Percentiles rank a stretch among this genome's conserved stretches.
Conservation (phyloP, 2,888 invertebrate genomes). For the Apamea monoglypha region DNA sequence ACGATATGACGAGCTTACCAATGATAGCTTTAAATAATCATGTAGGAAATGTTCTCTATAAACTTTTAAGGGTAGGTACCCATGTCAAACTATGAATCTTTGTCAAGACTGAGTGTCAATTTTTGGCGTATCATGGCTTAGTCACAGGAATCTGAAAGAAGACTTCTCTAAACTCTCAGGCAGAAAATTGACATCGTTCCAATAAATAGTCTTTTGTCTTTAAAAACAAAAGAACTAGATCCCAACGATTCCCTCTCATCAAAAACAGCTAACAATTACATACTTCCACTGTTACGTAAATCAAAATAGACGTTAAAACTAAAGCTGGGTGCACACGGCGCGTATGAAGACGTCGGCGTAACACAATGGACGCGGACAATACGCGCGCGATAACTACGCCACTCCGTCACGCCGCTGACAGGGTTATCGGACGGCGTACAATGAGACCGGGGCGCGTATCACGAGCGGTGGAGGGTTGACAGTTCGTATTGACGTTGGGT, state of each 20-base stretch:
- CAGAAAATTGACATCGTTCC: not conserved
- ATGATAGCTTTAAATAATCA: not conserved
- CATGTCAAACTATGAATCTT: not conserved
- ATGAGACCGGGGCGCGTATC: constrained; percentile 72
- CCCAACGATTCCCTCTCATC: not conserved
- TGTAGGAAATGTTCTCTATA: not conserved
- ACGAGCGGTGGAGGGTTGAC: constrained; percentile 64
- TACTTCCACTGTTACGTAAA: constrained; percentile 36
- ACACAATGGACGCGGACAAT: constrained; percentile 84
- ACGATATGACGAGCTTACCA: not conserved
- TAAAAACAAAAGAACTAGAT: not conserved
- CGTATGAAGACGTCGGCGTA: constrained; percentile 85
- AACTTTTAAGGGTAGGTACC: too few relatives aligned
- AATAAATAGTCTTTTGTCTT: not conserved
- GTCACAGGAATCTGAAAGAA: not conserved
- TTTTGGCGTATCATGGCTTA: not conserved
- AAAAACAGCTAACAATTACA: constrained; percentile 25
- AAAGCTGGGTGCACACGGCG: constrained; percentile 68
- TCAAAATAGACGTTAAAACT: constrained; percentile 67
- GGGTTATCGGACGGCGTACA: constrained; percentile 85
- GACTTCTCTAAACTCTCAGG: not conserved
- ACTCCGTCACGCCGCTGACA: constrained; percentile 89
- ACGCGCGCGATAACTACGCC: constrained; percentile 86
- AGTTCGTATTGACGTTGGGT: constrained; percentile 50
- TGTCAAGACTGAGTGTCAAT: not conserved